These are phyloP conservation scores for Mastomys coucha DNA, from an alignment of 2,113 vertebrate species.

Conservation along the genomic window DNA sequence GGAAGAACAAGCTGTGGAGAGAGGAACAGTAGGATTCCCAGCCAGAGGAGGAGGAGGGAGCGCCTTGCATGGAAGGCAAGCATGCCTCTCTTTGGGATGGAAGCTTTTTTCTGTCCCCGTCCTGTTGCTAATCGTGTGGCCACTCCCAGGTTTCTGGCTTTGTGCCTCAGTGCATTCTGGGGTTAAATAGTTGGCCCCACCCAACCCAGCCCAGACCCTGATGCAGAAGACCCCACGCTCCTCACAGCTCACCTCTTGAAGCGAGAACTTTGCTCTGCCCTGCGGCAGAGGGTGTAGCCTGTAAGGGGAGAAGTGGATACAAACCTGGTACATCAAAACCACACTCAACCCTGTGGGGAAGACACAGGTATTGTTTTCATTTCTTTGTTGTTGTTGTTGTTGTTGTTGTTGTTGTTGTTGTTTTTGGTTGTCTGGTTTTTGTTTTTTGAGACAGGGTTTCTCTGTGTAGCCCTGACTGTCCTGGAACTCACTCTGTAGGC, in stretches of 20 bases:
- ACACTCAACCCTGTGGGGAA: not conserved
- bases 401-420: too few relatives aligned
- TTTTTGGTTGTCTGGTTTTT: too few relatives aligned
- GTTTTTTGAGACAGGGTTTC: too few relatives aligned
- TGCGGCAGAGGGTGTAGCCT: not conserved
- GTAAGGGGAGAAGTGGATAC: not conserved
- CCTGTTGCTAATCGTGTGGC: not conserved
- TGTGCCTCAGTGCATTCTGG: not conserved
- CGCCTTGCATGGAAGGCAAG: rapidly evolving
- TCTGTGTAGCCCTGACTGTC: too few relatives aligned
- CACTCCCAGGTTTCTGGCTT: not conserved
- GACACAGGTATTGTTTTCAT: not conserved
- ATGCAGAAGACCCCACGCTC: not conserved
- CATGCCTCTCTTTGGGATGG: not conserved
- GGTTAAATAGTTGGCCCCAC: not conserved
- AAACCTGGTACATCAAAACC: not conserved
- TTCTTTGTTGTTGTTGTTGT: too few relatives aligned
- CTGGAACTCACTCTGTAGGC: too few relatives aligned
- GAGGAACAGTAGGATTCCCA: not conserved
- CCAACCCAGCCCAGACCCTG: rapidly evolving
- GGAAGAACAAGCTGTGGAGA: not conserved
- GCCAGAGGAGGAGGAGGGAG: not conserved
- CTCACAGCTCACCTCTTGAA: not conserved
- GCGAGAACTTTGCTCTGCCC: not conserved
- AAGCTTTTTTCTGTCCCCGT: not conserved